Evolutionary conservation across 2,888 invertebrate genomes (phyloP).

Genomic region (Pyrochroa serraticornis): DNA sequence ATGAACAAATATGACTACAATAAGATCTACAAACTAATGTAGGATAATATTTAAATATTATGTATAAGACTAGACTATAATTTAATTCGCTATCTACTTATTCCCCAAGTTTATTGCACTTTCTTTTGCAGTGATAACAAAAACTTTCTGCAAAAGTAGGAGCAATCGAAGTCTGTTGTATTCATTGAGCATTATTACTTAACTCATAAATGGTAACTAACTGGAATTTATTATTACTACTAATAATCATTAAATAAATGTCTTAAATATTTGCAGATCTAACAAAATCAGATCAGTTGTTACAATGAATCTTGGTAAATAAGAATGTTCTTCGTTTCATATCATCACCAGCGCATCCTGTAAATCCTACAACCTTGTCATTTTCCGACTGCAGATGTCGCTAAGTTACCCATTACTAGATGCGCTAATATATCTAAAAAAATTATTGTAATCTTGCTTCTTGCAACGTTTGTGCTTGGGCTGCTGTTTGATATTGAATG

Average conservation of each 20-base stretch:
- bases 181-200: slow-evolving; percentile 52
- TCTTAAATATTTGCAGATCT: slow-evolving; percentile 11
- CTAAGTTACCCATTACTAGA: background rate
- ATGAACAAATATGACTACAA: background rate
- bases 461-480: slow-evolving; percentile 70
- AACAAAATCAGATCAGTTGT: background rate
- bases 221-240: slow-evolving; percentile 44
- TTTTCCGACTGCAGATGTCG: background rate
- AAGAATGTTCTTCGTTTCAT: background rate
- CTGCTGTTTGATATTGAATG: slow-evolving; percentile 66
- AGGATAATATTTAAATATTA: slow-evolving; percentile 24
- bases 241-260: slow-evolving; percentile 19
- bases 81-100: slow-evolving; percentile 33
- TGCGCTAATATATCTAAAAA: slow-evolving; percentile 14
- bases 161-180: slow-evolving; percentile 53
- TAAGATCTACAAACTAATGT: slow-evolving; percentile 14
- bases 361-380: background rate
- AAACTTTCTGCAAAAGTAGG: slow-evolving; percentile 54
- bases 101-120: slow-evolving; percentile 50
- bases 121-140: slow-evolving; percentile 55
- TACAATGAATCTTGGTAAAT: background rate
- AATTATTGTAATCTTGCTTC: slow-evolving; percentile 77
- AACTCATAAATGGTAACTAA: slow-evolving; percentile 43
- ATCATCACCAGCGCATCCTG: background rate
- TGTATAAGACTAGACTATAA: slow-evolving; percentile 27